A percentile compares a stretch with the other conserved stretches of the same genome.
phyloP scores from a whole-genome alignment of 2,888 invertebrate genomes.

The Ommatoiulus sabulosus region DNA sequence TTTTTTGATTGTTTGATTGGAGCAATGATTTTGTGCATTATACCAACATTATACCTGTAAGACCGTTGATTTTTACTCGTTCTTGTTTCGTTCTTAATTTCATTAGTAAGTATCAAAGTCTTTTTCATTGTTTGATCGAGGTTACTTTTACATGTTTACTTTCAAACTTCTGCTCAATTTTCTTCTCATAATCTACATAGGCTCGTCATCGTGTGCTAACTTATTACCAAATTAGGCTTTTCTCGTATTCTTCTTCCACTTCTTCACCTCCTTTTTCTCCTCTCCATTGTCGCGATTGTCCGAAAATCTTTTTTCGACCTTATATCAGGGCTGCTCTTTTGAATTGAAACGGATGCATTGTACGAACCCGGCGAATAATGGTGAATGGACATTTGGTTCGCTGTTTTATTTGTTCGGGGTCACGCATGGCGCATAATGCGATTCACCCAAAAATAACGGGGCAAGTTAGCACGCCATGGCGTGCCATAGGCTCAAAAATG shows the following conservation, averaged over 20 bases:
- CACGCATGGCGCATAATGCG: not conserved
- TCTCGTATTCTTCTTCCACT: not conserved
- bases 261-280: not conserved
- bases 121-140: too few relatives aligned
- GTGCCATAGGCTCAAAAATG: not conserved
- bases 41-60: too few relatives aligned
- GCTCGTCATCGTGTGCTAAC: too few relatives aligned
- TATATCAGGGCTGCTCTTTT: not conserved
- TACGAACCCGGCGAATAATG: not conserved
- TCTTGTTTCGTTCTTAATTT: too few relatives aligned
- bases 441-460: slow-evolving; percentile 11
- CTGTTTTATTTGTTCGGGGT: not conserved
- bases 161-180: too few relatives aligned
- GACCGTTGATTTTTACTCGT: too few relatives aligned
- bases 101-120: too few relatives aligned
- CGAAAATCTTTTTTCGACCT: not conserved
- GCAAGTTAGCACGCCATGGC: not conserved
- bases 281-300: not conserved
- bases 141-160: too few relatives aligned
- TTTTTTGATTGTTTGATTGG: too few relatives aligned
- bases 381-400: not conserved
- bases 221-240: not conserved
- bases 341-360: not conserved
- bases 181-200: too few relatives aligned
- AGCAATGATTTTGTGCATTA: too few relatives aligned